phyloP scores from a whole-genome alignment of 1,140 invertebrate species.

The Aphelinus atriplicis region DNA sequence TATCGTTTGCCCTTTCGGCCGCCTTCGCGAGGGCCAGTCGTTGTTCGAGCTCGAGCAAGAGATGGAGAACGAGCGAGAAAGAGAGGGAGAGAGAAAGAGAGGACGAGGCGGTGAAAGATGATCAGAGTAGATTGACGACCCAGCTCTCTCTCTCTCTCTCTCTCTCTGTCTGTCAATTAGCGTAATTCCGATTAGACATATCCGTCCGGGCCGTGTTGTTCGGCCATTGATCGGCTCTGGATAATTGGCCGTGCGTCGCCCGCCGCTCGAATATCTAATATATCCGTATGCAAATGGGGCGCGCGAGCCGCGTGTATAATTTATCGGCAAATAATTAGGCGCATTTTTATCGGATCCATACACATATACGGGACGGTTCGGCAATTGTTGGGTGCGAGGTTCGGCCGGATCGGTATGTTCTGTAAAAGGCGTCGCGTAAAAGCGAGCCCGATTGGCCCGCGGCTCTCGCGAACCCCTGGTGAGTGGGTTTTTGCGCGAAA shows the following conservation, averaged over 20 bases:
- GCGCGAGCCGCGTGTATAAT: neutral
- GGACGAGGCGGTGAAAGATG: constrained; percentile 6
- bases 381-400: neutral
- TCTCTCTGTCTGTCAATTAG: constrained; percentile 25
- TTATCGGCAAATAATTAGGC: constrained; percentile 12
- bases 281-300: neutral
- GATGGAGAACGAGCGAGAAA: neutral
- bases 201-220: constrained; percentile 5
- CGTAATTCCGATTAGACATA: constrained; percentile 31
- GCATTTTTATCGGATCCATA: no score
- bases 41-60: no score
- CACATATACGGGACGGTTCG: neutral
- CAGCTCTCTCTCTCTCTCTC: neutral
- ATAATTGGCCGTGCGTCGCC: constrained; percentile 8
- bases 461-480: no score
- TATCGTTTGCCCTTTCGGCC: constrained; percentile 22
- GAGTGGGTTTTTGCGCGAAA: no score
- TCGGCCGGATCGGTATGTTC: neutral
- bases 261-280: neutral
- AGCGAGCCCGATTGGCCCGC: no score
- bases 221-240: constrained; percentile 9
- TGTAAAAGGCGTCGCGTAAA: no score
- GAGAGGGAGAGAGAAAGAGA: neutral
- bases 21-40: no score
- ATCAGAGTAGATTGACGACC: constrained; percentile 16